Evolutionary conservation across 1,140 invertebrate genomes (phyloP).

Genomic region (Drosophila equinoxialis): DNA sequence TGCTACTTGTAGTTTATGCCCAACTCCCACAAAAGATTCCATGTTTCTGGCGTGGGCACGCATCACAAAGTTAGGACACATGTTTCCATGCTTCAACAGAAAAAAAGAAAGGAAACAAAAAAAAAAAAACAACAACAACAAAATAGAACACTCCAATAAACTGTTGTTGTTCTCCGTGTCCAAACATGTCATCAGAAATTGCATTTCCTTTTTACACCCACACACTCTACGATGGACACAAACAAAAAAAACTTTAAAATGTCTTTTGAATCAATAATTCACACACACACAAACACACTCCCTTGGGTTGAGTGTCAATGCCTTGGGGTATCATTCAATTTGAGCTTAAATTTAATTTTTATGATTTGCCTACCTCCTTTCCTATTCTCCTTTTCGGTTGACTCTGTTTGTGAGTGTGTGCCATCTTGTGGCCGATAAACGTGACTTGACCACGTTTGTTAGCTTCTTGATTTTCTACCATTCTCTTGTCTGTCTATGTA

Average conservation of each 20-base stretch:
- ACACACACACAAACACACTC: not conserved
- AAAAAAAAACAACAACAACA: no score
- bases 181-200: slow-evolving; percentile 36
- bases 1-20: slow-evolving; percentile 9
- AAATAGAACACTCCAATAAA: slow-evolving; percentile 28
- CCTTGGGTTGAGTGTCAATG: not conserved
- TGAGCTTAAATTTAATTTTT: slow-evolving; percentile 53
- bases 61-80: slow-evolving; percentile 21
- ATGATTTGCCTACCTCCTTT: slow-evolving; percentile 40
- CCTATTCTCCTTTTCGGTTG: not conserved
- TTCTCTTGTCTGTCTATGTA: slow-evolving; percentile 41
- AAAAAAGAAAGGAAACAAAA: slow-evolving; percentile 2
- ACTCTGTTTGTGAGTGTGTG: slow-evolving; percentile 5
- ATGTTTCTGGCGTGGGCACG: slow-evolving; percentile 12
- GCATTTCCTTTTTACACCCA: slow-evolving; percentile 30
- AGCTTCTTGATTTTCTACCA: slow-evolving; percentile 40
- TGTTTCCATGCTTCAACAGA: slow-evolving; percentile 7
- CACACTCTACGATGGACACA: not conserved
- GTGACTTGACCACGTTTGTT: slow-evolving; percentile 68
- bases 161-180: slow-evolving; percentile 26
- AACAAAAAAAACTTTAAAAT: slow-evolving; percentile 19
- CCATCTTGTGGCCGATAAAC: slow-evolving; percentile 69
- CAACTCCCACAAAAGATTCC: slow-evolving; percentile 13
- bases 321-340: not conserved
- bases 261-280: slow-evolving; percentile 45